Evolutionary conservation across 2,797 vertebrate genomes (phyloP), one percentile per base, ranked within the genome.

Genomic region (Hoplostethus mediterraneus): DNA sequence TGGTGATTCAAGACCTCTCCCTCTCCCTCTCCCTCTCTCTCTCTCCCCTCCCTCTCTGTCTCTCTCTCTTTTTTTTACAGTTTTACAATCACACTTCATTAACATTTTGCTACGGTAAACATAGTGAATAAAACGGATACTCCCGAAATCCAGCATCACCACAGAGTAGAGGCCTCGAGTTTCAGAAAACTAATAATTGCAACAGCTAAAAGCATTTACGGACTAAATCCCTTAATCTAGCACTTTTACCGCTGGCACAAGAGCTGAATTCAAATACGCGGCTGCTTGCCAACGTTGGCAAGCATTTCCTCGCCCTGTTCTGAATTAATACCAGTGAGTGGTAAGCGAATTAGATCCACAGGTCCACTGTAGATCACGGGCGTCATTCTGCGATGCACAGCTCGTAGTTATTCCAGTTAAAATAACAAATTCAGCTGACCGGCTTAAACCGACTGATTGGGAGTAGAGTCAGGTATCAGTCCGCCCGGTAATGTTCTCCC

Each of bases 1-100:
- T 79, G 58, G 69, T 8, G 71, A 78, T 73, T 74, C 63, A 57
- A 58, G 60, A 71, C 28, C 36, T 70, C 12, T 49, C 62, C 51
- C 12, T 16, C n/a, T 61, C 28, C 28, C 28, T 28, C 28, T 61
- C 28, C 28, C 28, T 28, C 28, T 28, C 28, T 2, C 28, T 28
- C 28, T 28, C 28, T 2, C 28, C 28, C 3, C 28, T 2, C 28
- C 3, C 28, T 28, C 28, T 28, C 1, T 28, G 1, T 28, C 28
- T 28, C 28, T 3, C 28, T 28, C 28, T 28, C 28, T 3, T 3
- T 28, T 3, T 28, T 21, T 21, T 21, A 21, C 21, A 28, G 28
- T 28, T n/a, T 14, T 4, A 4, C 2, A 10, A 30, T 60, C 25
- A 45, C 51, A 61, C 57, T 71, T 56, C 17, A 55, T 67, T 31